Evolutionary conservation across 92 coral and sea anemone genomes (phyloP).

Genomic region (Blastomussa wellsi): DNA sequence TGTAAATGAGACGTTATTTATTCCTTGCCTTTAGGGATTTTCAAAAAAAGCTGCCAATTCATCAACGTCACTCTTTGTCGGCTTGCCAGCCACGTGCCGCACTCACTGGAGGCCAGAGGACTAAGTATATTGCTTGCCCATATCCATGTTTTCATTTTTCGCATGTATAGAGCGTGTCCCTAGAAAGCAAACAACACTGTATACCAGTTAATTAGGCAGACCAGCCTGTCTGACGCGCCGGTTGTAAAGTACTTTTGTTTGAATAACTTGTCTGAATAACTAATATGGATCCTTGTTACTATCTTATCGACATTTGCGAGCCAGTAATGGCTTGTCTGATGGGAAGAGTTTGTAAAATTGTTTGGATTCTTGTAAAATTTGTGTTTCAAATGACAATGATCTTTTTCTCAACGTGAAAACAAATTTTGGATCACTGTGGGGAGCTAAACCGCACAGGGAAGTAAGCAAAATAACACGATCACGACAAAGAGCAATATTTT

Average conservation of each 20-base stretch:
- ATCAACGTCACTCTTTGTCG: constrained; percentile 19
- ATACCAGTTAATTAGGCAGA: background rate
- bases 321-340: background rate
- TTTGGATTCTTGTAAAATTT: background rate
- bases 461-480: background rate
- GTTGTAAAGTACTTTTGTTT: background rate
- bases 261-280: background rate
- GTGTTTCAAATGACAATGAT: background rate
- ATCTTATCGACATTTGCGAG: background rate
- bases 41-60: background rate
- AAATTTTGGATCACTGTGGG: background rate
- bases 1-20: background rate
- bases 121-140: background rate
- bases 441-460: background rate
- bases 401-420: background rate
- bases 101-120: background rate
- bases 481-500: background rate
- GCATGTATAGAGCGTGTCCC: background rate
- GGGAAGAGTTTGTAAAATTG: background rate
- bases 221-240: background rate
- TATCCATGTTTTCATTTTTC: background rate
- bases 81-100: constrained; percentile 8
- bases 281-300: background rate
- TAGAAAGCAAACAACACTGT: background rate
- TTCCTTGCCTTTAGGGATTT: background rate